Percentiles rank a stretch among this genome's conserved stretches.
phyloP scores from a whole-genome alignment of 2,113 vertebrate genomes.

The Pedionomus torquatus region DNA sequence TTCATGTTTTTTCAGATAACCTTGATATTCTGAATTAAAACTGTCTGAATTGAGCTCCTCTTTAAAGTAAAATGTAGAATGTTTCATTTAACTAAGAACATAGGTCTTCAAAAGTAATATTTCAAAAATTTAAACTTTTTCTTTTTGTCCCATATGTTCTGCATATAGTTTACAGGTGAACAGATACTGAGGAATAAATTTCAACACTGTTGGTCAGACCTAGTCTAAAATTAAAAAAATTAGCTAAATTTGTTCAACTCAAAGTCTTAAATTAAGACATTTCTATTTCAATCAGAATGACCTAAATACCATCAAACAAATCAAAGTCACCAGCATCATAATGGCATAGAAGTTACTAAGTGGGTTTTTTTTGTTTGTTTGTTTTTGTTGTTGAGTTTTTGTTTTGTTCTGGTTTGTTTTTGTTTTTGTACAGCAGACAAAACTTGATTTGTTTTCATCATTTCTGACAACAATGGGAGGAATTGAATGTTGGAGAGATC shows the following conservation, averaged over 20 bases:
- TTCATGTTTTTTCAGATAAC: accelerated
- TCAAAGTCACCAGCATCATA: neutral
- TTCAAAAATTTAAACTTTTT: neutral
- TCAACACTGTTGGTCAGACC: neutral
- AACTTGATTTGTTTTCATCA: neutral
- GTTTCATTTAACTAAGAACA: neutral
- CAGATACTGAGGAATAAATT: neutral
- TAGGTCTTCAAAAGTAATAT: neutral
- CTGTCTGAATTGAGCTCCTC: neutral
- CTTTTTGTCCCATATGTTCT: neutral
- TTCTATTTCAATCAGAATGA: neutral
- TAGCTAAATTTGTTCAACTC: neutral
- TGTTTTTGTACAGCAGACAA: neutral
- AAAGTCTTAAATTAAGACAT: neutral
- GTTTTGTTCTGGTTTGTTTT: too few species aligned
- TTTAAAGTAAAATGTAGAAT: neutral
- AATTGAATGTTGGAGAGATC: neutral
- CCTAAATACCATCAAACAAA: neutral
- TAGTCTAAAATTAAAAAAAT: neutral
- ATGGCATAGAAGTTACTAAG: neutral
- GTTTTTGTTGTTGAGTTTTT: too few species aligned
- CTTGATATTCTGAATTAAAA: neutral
- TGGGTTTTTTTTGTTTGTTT: too few species aligned
- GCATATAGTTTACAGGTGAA: neutral
- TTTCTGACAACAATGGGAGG: neutral